A percentile compares a stretch with the other conserved stretches of the same genome.
Evolutionary conservation across 2,113 vertebrate species (phyloP).

Genomic region (Cisticola juncidis): DNA sequence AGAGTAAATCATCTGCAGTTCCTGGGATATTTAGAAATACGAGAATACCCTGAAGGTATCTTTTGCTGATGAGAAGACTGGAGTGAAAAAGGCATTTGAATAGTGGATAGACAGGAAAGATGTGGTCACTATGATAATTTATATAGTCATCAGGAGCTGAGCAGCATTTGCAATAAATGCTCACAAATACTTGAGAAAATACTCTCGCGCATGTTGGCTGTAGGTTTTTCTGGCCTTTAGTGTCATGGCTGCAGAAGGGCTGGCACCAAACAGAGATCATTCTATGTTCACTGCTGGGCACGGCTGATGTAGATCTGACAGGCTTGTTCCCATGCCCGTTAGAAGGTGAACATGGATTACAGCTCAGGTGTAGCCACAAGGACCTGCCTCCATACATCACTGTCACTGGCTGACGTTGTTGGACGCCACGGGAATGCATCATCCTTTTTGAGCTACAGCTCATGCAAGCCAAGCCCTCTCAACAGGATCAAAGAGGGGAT

Average conservation of each 20-base stretch:
- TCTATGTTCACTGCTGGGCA: accelerated
- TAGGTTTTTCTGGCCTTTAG: background rate
- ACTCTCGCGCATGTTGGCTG: background rate
- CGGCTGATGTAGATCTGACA: background rate
- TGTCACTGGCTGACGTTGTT: accelerated
- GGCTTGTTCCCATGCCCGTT: background rate
- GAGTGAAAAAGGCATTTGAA: background rate
- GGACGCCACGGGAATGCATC: background rate
- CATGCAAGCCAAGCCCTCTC: accelerated
- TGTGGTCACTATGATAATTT: background rate
- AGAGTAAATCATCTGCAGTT: constrained; percentile 42
- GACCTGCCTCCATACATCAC: background rate
- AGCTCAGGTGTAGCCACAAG: background rate
- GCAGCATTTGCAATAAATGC: background rate
- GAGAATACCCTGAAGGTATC: background rate
- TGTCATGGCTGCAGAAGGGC: background rate
- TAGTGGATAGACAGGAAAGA: background rate
- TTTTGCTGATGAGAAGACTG: background rate
- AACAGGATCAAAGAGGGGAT: too few relatives aligned
- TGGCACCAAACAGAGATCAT: background rate
- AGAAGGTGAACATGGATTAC: background rate
- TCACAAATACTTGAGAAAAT: background rate
- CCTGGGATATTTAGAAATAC: constrained; percentile 46
- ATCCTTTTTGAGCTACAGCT: background rate
- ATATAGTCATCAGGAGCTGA: background rate